Evolutionary conservation across 2,797 vertebrate species (phyloP), one percentile per base, ranked within the genome.

Genomic region (Squalus acanthias): DNA sequence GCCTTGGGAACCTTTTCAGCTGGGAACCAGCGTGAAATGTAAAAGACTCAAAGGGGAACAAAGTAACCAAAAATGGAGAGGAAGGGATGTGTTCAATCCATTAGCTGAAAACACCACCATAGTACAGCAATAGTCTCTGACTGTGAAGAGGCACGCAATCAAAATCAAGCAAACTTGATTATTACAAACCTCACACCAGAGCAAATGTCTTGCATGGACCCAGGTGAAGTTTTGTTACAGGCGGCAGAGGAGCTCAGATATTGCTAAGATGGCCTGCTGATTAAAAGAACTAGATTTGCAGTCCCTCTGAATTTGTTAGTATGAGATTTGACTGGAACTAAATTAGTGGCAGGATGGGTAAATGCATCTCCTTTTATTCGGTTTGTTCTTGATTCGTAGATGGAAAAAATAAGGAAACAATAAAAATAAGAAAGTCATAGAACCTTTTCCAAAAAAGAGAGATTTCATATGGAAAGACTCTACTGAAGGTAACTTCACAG

Each of bases 401-500:
- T 13, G 53, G 87, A 50, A 87, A 76, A 92, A 63, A 65, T 92
- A 92, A 92, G 89, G 89, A 94, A 69, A 46, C 67, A 50, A 94
- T 89, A 89, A 94, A 39, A 69, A 39, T 69, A 94, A 67, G 65
- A 33, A 65, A 95, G 50, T 39, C 46, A 57, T 95, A 74, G 67
- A 95, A 95, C 26, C 13, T 76, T 95, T 69, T 69, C 91, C 91
- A 46, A 20, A 13, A 39, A 74, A 95, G 70, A 69, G n/a, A 95
- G 53, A 76, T 57, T 95, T 74, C 69, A 95, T 95, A 76, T 95
- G 94, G 94, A 57, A 95, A 57, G 94, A 60, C 50, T 74, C 70
- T 76, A 57, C 94, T 74, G 94, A 95, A 76, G 94, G 70, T 70
- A 95, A 95, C 94, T 74, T 76, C 94, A 95, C 94, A 95, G 70